A percentile compares a stretch with the other conserved stretches of the same genome.
Conservation (phyloP, 2,113 vertebrate species). For the Percina caprodes region DNA sequence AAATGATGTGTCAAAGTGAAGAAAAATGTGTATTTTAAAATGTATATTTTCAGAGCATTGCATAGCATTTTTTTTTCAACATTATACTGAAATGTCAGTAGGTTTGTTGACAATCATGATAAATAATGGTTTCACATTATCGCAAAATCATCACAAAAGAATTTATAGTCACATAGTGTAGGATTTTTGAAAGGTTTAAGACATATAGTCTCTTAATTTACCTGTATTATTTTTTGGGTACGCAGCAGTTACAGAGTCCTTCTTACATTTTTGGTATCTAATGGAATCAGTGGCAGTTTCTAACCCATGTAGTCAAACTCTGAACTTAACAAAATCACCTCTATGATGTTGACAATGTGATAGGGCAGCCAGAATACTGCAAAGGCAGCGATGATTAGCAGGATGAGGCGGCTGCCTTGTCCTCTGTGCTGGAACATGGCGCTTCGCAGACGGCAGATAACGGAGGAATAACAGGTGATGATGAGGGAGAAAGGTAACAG, state of each 20-base stretch:
- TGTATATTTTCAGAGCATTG: neutral
- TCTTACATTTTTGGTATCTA: neutral
- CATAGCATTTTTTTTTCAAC: neutral
- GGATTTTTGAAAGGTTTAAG: neutral
- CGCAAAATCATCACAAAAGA: neutral
- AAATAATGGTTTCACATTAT: neutral
- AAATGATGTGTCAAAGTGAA: neutral
- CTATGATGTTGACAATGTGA: constrained; percentile 87
- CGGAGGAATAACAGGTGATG: constrained; percentile 83
- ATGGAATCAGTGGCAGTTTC: neutral
- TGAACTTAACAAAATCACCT: constrained; percentile 73
- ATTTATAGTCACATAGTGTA: neutral
- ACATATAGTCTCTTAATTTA: neutral
- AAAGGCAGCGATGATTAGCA: constrained; percentile 86
- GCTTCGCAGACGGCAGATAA: constrained; percentile 83
- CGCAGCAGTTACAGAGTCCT: neutral
- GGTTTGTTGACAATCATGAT: neutral
- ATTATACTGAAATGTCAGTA: neutral
- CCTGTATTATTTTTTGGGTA: neutral
- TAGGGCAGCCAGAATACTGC: constrained; percentile 89
- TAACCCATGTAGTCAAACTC: neutral
- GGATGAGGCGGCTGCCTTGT: constrained; percentile 85
- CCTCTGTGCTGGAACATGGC: constrained; percentile 80
- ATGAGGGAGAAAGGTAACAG: constrained; percentile 87
- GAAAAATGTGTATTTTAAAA: too few relatives aligned